Percentiles rank a stretch among this genome's conserved stretches.
Evolutionary conservation across 2,113 vertebrate species (phyloP).

Genomic region (Callorhinus ursinus): DNA sequence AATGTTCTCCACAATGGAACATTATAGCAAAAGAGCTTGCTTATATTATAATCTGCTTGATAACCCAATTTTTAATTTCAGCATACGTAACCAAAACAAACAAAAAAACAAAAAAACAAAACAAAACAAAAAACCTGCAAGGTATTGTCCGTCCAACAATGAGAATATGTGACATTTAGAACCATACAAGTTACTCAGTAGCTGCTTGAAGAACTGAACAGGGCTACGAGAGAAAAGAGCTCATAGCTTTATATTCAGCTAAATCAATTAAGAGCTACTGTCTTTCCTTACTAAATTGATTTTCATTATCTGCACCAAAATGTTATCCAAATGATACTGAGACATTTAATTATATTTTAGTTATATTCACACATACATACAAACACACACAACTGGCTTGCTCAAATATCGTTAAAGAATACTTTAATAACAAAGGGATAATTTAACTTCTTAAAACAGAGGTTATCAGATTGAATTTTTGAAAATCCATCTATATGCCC

Average conservation of each 20-base stretch:
- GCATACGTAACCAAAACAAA: not conserved
- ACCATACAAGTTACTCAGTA: not conserved
- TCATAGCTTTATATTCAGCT: not conserved
- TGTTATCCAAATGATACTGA: slow-evolving; percentile 25
- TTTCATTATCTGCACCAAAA: slow-evolving; percentile 36
- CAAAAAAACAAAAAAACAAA: not conserved
- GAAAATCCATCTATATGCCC: not conserved
- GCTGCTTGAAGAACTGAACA: not conserved
- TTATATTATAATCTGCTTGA: not conserved
- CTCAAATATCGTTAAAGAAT: not conserved
- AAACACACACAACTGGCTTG: not conserved
- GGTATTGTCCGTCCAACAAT: not conserved
- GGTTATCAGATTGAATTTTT: not conserved
- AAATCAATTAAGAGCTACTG: slow-evolving; percentile 37
- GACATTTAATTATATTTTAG: slow-evolving; percentile 52
- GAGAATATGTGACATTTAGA: slow-evolving; percentile 20
- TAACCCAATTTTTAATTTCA: slow-evolving; percentile 41
- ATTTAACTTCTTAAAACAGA: not conserved
- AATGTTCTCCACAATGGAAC: not conserved
- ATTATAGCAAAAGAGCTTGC: not conserved
- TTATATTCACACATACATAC: not conserved
- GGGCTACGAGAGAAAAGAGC: not conserved
- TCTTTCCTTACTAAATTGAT: slow-evolving; percentile 48
- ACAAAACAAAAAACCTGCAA: not conserved
- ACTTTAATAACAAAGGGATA: not conserved